Evolutionary conservation across 2,888 invertebrate species (phyloP), one percentile per base, ranked within the genome.

Genomic region (Drosophila mettleri): DNA sequence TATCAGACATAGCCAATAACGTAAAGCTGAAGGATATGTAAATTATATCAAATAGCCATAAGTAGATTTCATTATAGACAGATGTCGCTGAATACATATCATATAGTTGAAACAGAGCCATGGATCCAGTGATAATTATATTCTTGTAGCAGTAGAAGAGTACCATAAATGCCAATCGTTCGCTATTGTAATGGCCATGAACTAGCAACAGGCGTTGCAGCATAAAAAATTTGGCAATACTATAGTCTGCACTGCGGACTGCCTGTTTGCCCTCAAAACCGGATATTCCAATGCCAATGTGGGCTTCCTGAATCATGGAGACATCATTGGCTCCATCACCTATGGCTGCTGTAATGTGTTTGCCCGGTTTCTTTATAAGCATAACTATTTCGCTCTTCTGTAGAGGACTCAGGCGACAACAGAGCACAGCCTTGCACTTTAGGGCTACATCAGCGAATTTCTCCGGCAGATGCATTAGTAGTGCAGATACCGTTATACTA

Each of bases 311-410:
- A 84, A 98, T 98, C 98, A 98, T 98, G 38, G 98, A 97, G 36
- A 99, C 98, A 91, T 98, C 98, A 92, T 99, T 99, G 39, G 98
- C 98, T 0, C 98, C 98, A 90, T 99, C 98, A 0, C 98, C 98
- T 41, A 98, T 96, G 0, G 98, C 98, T 0, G 98, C 98, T 0
- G 97, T 98, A 34, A 96, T 94, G 1, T 98, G 96, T 12, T 86
- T 92, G 34, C 94, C 78, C 0, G 86, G 65, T 0, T 78, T 89
- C 72, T 92, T 92, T 4, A 99, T 95, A 90, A 99, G 90, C 73
- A 95, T 95, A 4, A 98, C 98, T 86, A 98, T 96, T 93, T 96
- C 94, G 78, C 96, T 97, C 91, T 98, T 98, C 92, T 98, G 98
- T 72, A 98, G 93, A 0, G 98, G 98, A 16, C 97, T 96, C 91